A percentile compares a stretch with the other conserved stretches of the same genome.
Conservation (phyloP, 2,113 vertebrate species). For the Acrocephalus arundinaceus region DNA sequence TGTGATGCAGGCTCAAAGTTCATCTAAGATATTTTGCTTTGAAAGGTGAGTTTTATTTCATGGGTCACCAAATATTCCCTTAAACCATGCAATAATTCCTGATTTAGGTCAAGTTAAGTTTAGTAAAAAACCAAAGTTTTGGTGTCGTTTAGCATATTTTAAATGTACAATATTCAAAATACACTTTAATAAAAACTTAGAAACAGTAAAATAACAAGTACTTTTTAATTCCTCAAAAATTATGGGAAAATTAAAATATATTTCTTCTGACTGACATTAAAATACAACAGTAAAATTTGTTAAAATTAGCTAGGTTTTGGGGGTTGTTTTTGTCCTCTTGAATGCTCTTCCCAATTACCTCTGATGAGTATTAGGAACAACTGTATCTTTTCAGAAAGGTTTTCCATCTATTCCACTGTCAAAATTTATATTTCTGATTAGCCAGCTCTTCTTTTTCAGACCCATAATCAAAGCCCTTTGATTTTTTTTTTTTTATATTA, state of each 20-base stretch:
- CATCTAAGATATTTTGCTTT: neutral
- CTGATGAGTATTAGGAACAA: neutral
- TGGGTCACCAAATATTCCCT: neutral
- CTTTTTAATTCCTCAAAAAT: neutral
- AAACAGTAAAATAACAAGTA: neutral
- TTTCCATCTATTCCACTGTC: neutral
- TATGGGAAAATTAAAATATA: neutral
- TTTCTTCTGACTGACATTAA: neutral
- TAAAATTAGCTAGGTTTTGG: neutral
- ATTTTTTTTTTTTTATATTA: neutral
- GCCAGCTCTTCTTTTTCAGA: neutral
- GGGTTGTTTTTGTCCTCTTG: neutral
- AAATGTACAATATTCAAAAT: neutral
- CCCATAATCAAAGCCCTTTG: neutral
- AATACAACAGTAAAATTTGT: neutral
- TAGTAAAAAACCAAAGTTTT: neutral
- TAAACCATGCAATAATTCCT: neutral
- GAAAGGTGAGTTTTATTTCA: neutral
- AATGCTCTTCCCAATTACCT: neutral
- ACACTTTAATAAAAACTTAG: neutral
- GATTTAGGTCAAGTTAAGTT: neutral
- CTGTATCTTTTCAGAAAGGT: neutral
- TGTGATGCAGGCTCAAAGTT: neutral
- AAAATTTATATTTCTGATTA: slow-evolving; percentile 4
- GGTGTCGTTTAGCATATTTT: neutral